Base-by-base conservation (phyloP, 2,113 vertebrate genomes). In the Rissa tridactyla region DNA sequence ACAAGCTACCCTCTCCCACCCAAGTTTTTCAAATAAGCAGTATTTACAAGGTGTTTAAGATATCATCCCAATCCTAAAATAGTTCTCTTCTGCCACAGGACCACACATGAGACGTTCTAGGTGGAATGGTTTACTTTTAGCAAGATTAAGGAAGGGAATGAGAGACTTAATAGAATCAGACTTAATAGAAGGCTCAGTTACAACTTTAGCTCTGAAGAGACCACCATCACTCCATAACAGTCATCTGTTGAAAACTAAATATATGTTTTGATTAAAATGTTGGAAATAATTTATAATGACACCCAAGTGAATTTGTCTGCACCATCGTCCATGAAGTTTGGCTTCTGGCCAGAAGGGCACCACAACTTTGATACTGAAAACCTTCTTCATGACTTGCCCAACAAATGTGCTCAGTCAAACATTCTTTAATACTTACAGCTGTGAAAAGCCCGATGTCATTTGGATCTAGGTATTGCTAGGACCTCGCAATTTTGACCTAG, bases 181-280 rank as follows among this genome's bases (percentile, higher is more conserved):
- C 65, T 88, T 69, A 55, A 95, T 71, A 92, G 92, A 64, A 96
- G 75, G 78, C 72, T 81, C 92, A 90, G 86, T 94, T 77, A 96
- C 78, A 94, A 34, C 47, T 70, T 64, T 6, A 91, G 73, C 87
- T 91, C 79, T 89, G 92, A 36, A 68, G 65, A 88, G 94, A 92
- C 95, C 96, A 96, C 88, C 93, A 75, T 13, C 10, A 6, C 75
- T 89, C 87, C 85, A 26, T 46, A 97, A 92, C 38, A 91, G 76
- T 72, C 96, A 95, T 71, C 88, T 96, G 87, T 94, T 95, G 93
- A 89, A 57, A 92, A 84, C 93, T 72, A 68, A 91, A 92, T 21
- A 46, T 26, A 51, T 26, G 72, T 86, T 92, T 85, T 70, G 84
- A 95, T 90, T 90, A 65, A 94, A 87, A 92, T 3, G 49, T 26